Evolutionary conservation across 2,113 vertebrate species (phyloP), one percentile per base, ranked within the genome.

Genomic region (Otus sunia): DNA sequence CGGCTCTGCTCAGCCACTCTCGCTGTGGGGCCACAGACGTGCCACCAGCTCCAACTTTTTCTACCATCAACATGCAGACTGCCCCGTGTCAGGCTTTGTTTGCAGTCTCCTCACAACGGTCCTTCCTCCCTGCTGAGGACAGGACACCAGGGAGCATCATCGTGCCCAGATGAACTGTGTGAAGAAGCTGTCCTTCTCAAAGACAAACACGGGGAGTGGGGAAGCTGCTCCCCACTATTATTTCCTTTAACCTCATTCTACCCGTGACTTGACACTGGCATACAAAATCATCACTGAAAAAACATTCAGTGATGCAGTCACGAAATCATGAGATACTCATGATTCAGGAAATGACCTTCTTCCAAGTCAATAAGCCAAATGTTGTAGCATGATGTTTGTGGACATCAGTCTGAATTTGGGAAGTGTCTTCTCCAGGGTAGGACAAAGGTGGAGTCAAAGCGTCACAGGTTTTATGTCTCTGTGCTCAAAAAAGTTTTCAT

Each of bases 21-120:
- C 5, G 29, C 49, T 69, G 45, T 5, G 60, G 59, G 43, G 27
- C 43, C 68, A 81, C 23, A 76, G 37, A 62, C 0, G 3, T 1
- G 47, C n/a, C 91, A 59, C 17, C 78, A 63, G 58, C 78, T 43
- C 50, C n/a, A 32, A 3, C 37, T 20, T 20, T 11, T 41, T 19
- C 56, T n/a, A 4, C 0, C 62, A 58, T 15, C n/a, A 6, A 0
- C 0, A 11, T 7, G 77, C 45, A 20, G 75, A 17, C 4, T 21
- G 45, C n/a, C 32, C 23, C n/a, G 15, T 2, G 15, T 6, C 26
- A 32, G 55, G 66, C n/a, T 43, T 21, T 11, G 45, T 7, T 2
- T 5, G 39, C 59, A 55, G 91, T 37, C 73, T 56, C 74, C 80
- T 68, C 49, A 9, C 36, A 5, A 13, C 0, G 3, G 4, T 8